Percentiles rank a stretch among this genome's conserved stretches.
phyloP scores from a whole-genome alignment of 2,113 vertebrate species.

The Amazona guildingii region DNA sequence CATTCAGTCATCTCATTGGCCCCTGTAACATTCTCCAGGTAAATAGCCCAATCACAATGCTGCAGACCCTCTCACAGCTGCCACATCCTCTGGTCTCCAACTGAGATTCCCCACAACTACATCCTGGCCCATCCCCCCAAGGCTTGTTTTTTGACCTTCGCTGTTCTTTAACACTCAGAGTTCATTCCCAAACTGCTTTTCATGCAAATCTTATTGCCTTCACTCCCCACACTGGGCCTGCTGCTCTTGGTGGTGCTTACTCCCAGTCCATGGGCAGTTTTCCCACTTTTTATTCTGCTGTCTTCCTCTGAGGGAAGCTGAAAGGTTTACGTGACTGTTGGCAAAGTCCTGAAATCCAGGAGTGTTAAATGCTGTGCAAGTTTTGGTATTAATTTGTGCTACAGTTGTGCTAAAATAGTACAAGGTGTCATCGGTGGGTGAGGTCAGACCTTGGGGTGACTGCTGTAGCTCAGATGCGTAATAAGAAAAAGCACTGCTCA shows the following conservation, averaged over 20 bases:
- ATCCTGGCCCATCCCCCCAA: too few species aligned
- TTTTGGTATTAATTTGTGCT: neutral
- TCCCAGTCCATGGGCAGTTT: neutral
- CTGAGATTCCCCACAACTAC: too few species aligned
- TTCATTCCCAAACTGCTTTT: too few species aligned
- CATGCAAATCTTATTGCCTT: too few species aligned
- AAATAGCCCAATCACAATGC: too few species aligned
- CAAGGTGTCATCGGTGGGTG: neutral
- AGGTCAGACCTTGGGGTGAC: neutral
- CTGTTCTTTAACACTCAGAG: too few species aligned
- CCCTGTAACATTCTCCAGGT: too few species aligned
- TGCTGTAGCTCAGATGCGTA: neutral
- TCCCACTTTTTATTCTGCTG: neutral
- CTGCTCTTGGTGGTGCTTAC: neutral
- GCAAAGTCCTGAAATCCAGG: neutral
- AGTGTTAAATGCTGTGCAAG: neutral
- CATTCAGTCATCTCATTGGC: too few species aligned
- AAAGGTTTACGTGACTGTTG: neutral
- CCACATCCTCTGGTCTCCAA: too few species aligned
- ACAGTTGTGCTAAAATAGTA: neutral
- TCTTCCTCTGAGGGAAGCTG: neutral
- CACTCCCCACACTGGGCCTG: accelerated
- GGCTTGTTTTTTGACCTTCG: too few species aligned
- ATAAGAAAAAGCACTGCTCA: neutral
- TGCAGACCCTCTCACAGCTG: too few species aligned